Percentiles rank a stretch among this genome's conserved stretches.
Evolutionary conservation across 2,888 invertebrate genomes (phyloP).

Genomic region (Trichacis sp.): DNA sequence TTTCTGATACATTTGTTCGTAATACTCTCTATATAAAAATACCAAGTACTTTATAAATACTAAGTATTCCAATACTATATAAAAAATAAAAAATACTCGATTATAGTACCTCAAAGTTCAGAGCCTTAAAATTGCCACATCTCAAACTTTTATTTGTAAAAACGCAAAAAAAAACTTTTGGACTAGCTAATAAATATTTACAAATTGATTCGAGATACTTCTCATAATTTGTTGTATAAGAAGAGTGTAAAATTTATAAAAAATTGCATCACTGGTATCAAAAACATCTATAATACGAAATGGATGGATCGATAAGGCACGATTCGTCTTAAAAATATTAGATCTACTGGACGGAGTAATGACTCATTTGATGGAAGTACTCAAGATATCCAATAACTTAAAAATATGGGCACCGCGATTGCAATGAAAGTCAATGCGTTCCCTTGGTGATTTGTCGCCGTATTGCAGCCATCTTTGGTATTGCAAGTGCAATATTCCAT

Average conservation of each 20-base stretch:
- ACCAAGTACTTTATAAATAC: too few species aligned
- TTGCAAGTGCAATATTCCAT: slow-evolving; percentile 94
- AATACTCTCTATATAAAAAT: too few species aligned
- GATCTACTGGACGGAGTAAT: not conserved
- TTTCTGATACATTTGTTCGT: not conserved
- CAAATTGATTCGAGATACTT: too few species aligned
- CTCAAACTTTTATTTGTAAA: not conserved
- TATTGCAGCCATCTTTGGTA: slow-evolving; percentile 92
- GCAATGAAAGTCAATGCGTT: slow-evolving; percentile 29
- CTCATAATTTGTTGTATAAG: too few species aligned
- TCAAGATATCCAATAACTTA: slow-evolving; percentile 21
- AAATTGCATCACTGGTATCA: too few species aligned
- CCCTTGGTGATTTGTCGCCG: slow-evolving; percentile 67
- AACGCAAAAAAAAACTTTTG: too few species aligned
- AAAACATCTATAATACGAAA: not conserved
- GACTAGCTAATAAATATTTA: not conserved
- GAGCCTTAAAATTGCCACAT: not conserved
- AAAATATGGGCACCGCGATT: slow-evolving; percentile 13
- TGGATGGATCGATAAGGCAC: not conserved
- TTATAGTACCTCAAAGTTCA: not conserved
- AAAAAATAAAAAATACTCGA: not conserved
- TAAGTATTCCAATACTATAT: not conserved
- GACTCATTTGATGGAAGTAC: not conserved
- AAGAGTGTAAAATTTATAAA: too few species aligned
- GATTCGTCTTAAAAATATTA: not conserved